Conservation (phyloP, 2,797 vertebrate species). For the Rallus crepitans region DNA sequence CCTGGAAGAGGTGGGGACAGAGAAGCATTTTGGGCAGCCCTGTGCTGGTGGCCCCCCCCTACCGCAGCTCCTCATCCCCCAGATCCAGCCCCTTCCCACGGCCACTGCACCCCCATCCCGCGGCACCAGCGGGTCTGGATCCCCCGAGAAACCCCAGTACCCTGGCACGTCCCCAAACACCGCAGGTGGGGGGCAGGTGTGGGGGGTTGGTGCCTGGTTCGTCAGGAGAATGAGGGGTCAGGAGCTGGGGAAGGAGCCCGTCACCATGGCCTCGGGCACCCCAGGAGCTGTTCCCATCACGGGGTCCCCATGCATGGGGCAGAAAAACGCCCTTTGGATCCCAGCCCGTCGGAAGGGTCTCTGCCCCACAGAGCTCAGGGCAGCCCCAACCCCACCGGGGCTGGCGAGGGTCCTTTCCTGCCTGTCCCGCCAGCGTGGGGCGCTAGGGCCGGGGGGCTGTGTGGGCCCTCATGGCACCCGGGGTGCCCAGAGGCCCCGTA, state of each 20-base stretch:
- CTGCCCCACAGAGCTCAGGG: not conserved
- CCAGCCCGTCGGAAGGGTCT: fast-evolving
- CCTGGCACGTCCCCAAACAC: fast-evolving
- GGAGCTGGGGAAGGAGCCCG: not conserved
- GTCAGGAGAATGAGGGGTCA: not conserved
- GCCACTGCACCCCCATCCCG: fast-evolving
- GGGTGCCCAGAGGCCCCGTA: not conserved
- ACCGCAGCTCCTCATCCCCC: not conserved
- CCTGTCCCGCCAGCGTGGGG: not conserved
- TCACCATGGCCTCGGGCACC: fast-evolving
- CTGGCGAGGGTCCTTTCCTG: not conserved
- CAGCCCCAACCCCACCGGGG: not conserved
- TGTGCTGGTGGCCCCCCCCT: fast-evolving
- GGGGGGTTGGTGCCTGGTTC: not conserved
- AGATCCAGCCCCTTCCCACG: not conserved
- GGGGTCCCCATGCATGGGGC: not conserved
- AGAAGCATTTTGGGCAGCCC: not conserved
- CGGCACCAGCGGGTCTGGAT: fast-evolving
- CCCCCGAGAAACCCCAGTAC: fast-evolving
- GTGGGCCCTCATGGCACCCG: fast-evolving
- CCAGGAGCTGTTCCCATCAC: fast-evolving
- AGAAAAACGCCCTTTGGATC: not conserved
- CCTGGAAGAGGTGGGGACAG: not conserved
- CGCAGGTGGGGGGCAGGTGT: too few relatives aligned
- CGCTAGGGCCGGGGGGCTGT: not conserved